Evolutionary conservation across 2,797 vertebrate genomes (phyloP).

Genomic region (Glossophaga mutica): DNA sequence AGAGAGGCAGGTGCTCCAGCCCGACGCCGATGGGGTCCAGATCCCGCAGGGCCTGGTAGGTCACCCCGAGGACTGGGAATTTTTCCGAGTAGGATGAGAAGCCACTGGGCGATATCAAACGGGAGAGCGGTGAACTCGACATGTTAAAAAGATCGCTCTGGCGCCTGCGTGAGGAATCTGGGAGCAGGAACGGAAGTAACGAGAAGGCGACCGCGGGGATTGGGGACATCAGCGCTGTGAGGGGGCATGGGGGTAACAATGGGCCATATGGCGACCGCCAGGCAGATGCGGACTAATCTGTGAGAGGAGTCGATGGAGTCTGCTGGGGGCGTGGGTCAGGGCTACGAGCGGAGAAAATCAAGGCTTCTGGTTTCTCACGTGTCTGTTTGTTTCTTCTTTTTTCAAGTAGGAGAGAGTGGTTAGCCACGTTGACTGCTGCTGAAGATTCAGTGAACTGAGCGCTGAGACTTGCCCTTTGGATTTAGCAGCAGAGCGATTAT

Average conservation of each 20-base stretch:
- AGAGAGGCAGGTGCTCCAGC: not conserved
- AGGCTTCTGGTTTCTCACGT: not conserved
- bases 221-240: not conserved
- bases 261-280: not conserved
- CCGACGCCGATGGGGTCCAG: not conserved
- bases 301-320: not conserved
- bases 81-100: not conserved
- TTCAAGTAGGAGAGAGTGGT: not conserved
- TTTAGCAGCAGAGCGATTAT: not conserved
- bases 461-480: no score
- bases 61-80: not conserved
- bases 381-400: not conserved
- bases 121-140: not conserved
- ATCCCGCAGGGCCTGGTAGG: not conserved
- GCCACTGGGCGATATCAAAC: not conserved
- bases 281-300: not conserved
- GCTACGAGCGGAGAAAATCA: not conserved
- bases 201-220: not conserved
- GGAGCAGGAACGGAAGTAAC: not conserved
- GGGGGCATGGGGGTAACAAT: no score
- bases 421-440: not conserved
- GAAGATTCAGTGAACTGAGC: not conserved
- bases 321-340: not conserved
- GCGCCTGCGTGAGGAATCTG: not conserved
- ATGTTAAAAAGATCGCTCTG: not conserved